Base-by-base conservation (phyloP, 1,140 invertebrate species). In the Steinernema feltiae region DNA sequence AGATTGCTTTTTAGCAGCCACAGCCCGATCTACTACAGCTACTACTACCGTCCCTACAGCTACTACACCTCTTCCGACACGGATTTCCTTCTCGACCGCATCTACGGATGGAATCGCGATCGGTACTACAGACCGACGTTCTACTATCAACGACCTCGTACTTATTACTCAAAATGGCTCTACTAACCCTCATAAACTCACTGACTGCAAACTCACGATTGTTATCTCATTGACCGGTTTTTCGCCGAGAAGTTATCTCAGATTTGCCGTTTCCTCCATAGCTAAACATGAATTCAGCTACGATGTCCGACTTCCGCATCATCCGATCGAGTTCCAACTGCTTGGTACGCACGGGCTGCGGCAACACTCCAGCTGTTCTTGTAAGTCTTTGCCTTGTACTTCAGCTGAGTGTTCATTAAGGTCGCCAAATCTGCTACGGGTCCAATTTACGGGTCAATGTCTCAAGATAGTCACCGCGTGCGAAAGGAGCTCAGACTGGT, bases 1-100 rank as follows among this genome's bases (percentile, higher is more conserved):
- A n/a, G n/a, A n/a, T n/a, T n/a, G n/a, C 53, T n/a, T 63, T 63
- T 3, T 21, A 63, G 53, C 53, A 17, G 24, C 53, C 24, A 63
- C 53, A 63, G 24, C 24, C 53, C 53, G 7, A 63, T 63, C 24
- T 27, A 63, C 53, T 63, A 63, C 24, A n/a, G 7, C 24, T 63
- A 63, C 24, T 63, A 63, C 53, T 63, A 63, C 53, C 53, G 53
- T 17, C 53, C 53, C 24, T 63, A 27, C 15, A 63, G 24, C 53
- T 63, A 63, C 53, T 63, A 63, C 24, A 63, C 53, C 24, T 63
- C 53, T 21, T 15, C 53, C 24, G 53, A 63, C 53, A 63, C 53
- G 53, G 53, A 63, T 21, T 63, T n/a, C 24, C 15, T 63, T 21
- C 53, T 63, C 24, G 53, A 63, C 53, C 53, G 53, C 53, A 21